Evolutionary conservation across 1,140 invertebrate species (phyloP), one percentile per base, ranked within the genome.

Genomic region (Drosophila ambigua): DNA sequence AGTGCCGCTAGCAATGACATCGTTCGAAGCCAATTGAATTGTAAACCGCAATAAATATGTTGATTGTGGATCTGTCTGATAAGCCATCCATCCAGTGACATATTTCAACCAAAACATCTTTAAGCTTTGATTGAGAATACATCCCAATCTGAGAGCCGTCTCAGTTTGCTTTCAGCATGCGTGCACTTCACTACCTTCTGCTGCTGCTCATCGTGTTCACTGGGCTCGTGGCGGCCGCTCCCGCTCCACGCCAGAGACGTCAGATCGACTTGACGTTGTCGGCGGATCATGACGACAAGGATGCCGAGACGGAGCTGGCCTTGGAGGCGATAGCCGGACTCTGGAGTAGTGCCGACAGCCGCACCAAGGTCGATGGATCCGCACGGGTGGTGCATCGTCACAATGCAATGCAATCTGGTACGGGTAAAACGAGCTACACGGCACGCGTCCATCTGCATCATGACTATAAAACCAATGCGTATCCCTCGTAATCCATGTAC

Each of bases 261-360:
- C 90, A 91, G 51, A 90, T 91, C 15, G 90, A 91, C 72, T 44
- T 91, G 53, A 90, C 88, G 1, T 9, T 91, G 2, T 91, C 88
- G 5, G 90, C 88, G 1, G 90, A 91, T 41, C 90, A 91, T 63
- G 79, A 91, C 31, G 87, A 91, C 45, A 81, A 90, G 50, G 81
- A 90, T 4, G 82, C 81, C 16, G 85, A 90, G 15, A 91, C 90
- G 5, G 90, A 91, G 54, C 51, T 91, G 53, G 84, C 90, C 0
- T n/a, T 90, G 23, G 90, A 91, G 63, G 90, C 90, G 0, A 91
- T 91, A 48, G 90, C 90, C 0, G 89, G 90, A n/a, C 63, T 91
- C 1, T 91, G 90, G 90, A 79, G 83, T 16, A 91, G 90, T 48
- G 54, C 79, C 0, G 90, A 91, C 48, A 85, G 82, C 5, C 72